Evolutionary conservation across 1,140 invertebrate genomes (phyloP).

Genomic region (Hirudo medicinalis): DNA sequence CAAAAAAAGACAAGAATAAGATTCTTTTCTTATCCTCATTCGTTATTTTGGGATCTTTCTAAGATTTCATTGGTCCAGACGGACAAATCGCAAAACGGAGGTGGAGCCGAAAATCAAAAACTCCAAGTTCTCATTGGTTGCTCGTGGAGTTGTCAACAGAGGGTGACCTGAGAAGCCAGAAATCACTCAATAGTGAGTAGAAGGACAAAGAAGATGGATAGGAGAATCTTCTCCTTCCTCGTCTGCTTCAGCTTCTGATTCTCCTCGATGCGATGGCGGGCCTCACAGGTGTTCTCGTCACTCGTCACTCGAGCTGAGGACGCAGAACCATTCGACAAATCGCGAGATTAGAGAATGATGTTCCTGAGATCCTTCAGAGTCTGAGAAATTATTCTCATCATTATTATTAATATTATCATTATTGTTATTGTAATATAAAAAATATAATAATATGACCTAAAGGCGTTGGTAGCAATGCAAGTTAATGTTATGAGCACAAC

Average conservation of each 20-base stretch:
- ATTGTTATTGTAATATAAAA: not conserved
- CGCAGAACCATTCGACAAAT: conserved; percentile 19
- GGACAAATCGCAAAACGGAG: no score
- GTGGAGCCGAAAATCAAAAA: no score
- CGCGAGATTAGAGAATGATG: not conserved
- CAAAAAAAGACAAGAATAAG: no score
- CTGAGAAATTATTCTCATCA: not conserved
- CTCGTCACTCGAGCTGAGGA: not conserved
- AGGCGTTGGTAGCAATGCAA: no score
- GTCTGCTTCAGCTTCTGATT: conserved; percentile 3
- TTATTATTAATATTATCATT: no score
- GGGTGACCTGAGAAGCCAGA: conserved; percentile 12
- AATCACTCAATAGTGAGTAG: conserved; percentile 18
- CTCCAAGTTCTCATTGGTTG: no score
- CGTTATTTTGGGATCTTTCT: no score
- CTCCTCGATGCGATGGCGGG: not conserved
- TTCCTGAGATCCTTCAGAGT: not conserved
- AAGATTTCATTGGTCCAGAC: no score
- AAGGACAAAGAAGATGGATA: conserved; percentile 6
- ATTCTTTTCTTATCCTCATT: no score
- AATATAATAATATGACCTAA: no score
- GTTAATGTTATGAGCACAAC: no score
- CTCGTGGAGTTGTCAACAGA: no score
- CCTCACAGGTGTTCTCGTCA: not conserved
- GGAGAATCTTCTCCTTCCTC: conserved; percentile 7